A percentile compares a stretch with the other conserved stretches of the same genome.
These are phyloP conservation scores for Macrotrachela quadricornifera DNA, from an alignment of 1,140 invertebrate genomes.

Conservation along the genomic window DNA sequence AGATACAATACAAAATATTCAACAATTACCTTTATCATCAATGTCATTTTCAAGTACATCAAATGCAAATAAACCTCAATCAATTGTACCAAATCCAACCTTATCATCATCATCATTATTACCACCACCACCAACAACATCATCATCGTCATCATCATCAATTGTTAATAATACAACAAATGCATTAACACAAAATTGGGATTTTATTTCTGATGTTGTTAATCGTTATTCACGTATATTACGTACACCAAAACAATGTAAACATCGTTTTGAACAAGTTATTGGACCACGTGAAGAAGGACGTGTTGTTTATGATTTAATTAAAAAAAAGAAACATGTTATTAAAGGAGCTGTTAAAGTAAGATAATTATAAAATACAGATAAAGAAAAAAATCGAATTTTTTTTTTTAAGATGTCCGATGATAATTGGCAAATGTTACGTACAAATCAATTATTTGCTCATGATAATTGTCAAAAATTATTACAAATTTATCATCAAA, in stretches of 20 bases:
- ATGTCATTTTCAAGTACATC: too few species aligned
- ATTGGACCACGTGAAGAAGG: conserved; percentile 63
- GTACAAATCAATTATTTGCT: conserved; percentile 54
- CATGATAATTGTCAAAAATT: conserved; percentile 43
- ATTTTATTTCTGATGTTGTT: conserved; percentile 71
- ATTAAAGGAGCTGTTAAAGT: too few species aligned
- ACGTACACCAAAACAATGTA: conserved; percentile 66
- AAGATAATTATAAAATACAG: too few species aligned
- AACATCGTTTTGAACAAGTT: conserved; percentile 49
- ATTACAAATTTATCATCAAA: background rate
- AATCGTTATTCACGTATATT: conserved; percentile 52
- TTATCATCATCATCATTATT: too few species aligned
- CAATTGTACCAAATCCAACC: too few species aligned
- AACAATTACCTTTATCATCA: too few species aligned
- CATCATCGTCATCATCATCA: too few species aligned
- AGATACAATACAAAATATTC: too few species aligned
- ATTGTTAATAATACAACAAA: too few species aligned
- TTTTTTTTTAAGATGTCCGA: conserved; percentile 15
- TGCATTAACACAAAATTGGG: conserved; percentile 48
- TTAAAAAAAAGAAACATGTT: background rate
- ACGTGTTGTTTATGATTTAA: background rate
- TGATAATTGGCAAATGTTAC: conserved; percentile 42
- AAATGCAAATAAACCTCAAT: too few species aligned
- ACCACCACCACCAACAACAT: too few species aligned
- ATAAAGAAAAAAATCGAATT: background rate